Evolutionary conservation across 2,888 invertebrate genomes (phyloP).

Genomic region (Campaea margaritaria): DNA sequence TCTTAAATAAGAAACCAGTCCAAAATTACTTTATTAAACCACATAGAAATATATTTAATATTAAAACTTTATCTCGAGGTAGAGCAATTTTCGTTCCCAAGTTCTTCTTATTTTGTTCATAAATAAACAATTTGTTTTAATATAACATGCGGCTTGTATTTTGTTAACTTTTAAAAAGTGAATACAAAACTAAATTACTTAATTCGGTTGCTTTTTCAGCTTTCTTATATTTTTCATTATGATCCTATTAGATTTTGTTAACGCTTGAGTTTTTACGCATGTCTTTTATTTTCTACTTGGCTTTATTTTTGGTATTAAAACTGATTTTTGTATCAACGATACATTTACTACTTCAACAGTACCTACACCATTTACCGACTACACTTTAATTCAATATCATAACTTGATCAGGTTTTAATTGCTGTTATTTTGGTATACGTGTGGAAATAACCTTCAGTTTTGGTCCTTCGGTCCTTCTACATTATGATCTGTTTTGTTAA

Average conservation of each 20-base stretch:
- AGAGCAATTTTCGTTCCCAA: not conserved
- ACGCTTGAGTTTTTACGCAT: too few species aligned
- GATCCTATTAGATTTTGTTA: too few species aligned
- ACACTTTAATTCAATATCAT: not conserved
- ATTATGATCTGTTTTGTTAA: too few species aligned
- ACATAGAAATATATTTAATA: not conserved
- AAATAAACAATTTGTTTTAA: conserved; percentile 3
- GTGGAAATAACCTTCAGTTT: too few species aligned
- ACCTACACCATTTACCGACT: not conserved
- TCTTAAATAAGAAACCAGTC: too few species aligned
- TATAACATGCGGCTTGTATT: not conserved
- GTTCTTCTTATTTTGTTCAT: not conserved
- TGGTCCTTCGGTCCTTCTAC: too few species aligned
- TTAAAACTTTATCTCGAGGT: not conserved
- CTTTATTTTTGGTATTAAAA: not conserved
- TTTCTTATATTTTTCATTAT: too few species aligned
- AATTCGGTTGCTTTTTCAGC: too few species aligned
- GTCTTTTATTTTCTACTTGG: too few species aligned
- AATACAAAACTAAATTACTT: too few species aligned
- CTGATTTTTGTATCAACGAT: not conserved
- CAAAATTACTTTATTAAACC: too few species aligned
- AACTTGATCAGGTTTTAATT: not conserved
- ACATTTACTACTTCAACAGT: not conserved
- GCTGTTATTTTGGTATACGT: too few species aligned
- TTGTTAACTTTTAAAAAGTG: not conserved